Evolutionary conservation across 2,888 invertebrate genomes (phyloP).

Genomic region (Orchestes rusci): DNA sequence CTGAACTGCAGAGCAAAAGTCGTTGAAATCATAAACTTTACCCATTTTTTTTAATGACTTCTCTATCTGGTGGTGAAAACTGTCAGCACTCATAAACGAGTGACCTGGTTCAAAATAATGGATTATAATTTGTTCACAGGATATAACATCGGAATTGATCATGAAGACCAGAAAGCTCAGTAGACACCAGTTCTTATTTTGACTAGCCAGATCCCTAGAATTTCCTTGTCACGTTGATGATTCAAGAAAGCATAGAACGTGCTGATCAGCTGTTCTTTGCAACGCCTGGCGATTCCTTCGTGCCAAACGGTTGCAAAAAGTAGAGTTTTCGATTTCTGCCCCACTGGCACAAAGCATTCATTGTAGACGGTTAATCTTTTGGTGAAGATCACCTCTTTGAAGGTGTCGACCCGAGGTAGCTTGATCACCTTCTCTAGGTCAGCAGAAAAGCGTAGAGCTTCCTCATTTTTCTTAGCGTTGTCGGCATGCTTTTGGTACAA

Average conservation of each 20-base stretch:
- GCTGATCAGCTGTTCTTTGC: constrained; percentile 27
- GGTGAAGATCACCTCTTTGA: constrained; percentile 27
- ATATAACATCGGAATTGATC: constrained; percentile 11
- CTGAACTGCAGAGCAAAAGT: constrained; percentile 6
- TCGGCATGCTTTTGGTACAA: no score
- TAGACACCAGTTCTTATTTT: constrained; percentile 17
- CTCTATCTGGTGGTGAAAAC: constrained; percentile 1
- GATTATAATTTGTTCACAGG: constrained; percentile 1
- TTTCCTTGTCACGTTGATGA: constrained; percentile 4
- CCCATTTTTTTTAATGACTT: constrained; percentile 7
- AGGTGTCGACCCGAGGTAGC: constrained; percentile 20
- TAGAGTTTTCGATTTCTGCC: constrained; percentile 11
- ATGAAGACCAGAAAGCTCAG: constrained; percentile 15
- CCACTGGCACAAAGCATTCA: constrained; percentile 16
- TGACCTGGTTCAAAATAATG: constrained; percentile 8
- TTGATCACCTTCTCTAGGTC: constrained; percentile 24
- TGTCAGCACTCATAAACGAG: constrained; percentile 1
- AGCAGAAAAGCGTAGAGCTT: no score
- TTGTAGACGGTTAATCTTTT: constrained; percentile 13
- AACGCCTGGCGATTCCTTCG: constrained; percentile 27
- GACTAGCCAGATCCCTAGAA: constrained; percentile 11
- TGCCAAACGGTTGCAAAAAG: constrained; percentile 29
- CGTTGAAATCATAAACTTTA: constrained; percentile 7
- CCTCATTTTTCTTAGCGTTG: no score
- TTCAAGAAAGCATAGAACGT: constrained; percentile 14